Percentiles rank a stretch among this genome's conserved stretches.
Evolutionary conservation across 2,888 invertebrate genomes (phyloP).

Genomic region (Drosophila fungiperda): DNA sequence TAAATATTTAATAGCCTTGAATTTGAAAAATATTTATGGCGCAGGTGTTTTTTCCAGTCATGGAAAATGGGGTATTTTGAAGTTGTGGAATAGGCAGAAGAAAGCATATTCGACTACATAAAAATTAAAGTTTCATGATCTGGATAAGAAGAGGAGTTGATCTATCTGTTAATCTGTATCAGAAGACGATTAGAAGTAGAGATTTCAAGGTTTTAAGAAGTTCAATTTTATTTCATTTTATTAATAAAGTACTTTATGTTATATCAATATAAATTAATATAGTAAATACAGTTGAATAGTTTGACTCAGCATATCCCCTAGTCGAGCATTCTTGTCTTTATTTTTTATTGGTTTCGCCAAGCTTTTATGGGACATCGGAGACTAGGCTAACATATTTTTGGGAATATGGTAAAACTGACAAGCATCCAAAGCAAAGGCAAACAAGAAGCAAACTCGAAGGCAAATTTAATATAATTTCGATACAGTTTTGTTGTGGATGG

Average conservation of each 20-base stretch:
- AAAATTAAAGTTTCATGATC: neutral
- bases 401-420: constrained; percentile 5
- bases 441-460: constrained; percentile 34
- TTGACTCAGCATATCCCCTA: neutral
- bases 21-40: constrained; percentile 18
- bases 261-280: neutral
- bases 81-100: too few relatives aligned
- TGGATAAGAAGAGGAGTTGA: neutral
- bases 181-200: neutral
- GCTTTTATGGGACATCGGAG: constrained; percentile 31
- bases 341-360: constrained; percentile 24
- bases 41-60: neutral
- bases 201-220: neutral
- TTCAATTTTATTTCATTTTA: neutral
- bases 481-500: constrained; percentile 10
- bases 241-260: neutral
- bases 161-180: neutral
- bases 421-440: constrained; percentile 9
- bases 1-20: constrained; percentile 57
- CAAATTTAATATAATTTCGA: constrained; percentile 54
- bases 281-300: neutral
- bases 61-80: neutral
- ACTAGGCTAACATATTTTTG: constrained; percentile 18
- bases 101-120: neutral
- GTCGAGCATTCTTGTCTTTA: neutral